A percentile compares a stretch with the other conserved stretches of the same genome.
phyloP scores from a whole-genome alignment of 2,888 invertebrate species.

The Xylocampa areola region DNA sequence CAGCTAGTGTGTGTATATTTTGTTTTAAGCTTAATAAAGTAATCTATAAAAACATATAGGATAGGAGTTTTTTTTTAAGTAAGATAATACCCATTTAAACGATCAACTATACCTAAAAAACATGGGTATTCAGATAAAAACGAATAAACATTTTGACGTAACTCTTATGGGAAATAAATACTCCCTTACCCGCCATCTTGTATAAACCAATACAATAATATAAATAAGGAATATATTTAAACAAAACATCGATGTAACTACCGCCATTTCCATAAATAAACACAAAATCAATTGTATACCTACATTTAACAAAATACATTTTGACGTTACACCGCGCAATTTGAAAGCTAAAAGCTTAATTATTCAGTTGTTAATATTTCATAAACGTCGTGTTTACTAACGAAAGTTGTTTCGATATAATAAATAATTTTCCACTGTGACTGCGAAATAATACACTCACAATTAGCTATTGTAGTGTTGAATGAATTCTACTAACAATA shows the following conservation, averaged over 20 bases:
- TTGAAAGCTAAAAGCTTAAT: constrained; percentile 54
- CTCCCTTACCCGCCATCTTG: no score
- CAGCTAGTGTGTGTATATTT: no score
- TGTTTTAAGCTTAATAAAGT: no score
- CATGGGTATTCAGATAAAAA: no score
- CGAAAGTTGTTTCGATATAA: constrained; percentile 65
- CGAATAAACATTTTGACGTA: no score
- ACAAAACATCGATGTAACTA: not conserved
- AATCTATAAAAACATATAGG: no score
- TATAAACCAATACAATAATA: not conserved
- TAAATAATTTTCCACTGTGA: constrained; percentile 62
- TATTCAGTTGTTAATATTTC: constrained; percentile 64
- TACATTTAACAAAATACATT: constrained; percentile 13
- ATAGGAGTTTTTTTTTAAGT: no score
- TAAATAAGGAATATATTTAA: not conserved
- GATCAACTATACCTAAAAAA: no score
- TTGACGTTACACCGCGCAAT: constrained; percentile 11
- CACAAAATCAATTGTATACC: constrained; percentile 30
- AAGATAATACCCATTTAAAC: no score
- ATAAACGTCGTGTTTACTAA: constrained; percentile 58
- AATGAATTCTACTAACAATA: constrained; percentile 25
- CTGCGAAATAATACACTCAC: constrained; percentile 60
- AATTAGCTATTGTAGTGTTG: constrained; percentile 41
- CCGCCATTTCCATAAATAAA: constrained; percentile 6
- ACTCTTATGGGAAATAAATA: no score